Evolutionary conservation across 2,888 invertebrate species (phyloP).

Genomic region (Zygaena filipendulae): DNA sequence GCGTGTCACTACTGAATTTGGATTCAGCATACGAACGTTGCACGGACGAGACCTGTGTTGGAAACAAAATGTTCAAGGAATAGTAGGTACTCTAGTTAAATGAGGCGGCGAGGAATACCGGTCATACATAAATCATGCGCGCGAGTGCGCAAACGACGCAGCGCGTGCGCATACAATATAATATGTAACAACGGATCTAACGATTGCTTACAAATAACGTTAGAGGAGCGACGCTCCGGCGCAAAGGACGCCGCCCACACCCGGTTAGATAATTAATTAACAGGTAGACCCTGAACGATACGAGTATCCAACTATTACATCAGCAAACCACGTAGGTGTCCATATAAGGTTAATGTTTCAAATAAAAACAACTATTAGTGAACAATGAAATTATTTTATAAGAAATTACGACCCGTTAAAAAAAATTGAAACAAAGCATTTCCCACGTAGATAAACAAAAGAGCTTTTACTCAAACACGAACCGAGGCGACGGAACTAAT

Average conservation of each 20-base stretch:
- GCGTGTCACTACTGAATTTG: too few relatives aligned
- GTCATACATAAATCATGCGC: slow-evolving; percentile 58
- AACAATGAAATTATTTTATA: slow-evolving; percentile 4
- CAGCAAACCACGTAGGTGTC: slow-evolving; percentile 63
- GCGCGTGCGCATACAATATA: slow-evolving; percentile 44
- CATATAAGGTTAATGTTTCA: slow-evolving; percentile 64
- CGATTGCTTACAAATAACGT: slow-evolving; percentile 22
- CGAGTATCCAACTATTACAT: slow-evolving; percentile 44
- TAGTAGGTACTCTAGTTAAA: slow-evolving; percentile 61
- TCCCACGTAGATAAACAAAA: slow-evolving; percentile 40
- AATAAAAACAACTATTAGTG: slow-evolving; percentile 25
- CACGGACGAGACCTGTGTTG: slow-evolving; percentile 38
- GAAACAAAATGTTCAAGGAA: slow-evolving; percentile 55
- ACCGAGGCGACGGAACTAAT: slow-evolving; percentile 44
- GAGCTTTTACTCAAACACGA: too few relatives aligned
- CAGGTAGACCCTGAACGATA: slow-evolving; percentile 35
- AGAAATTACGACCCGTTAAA: slow-evolving; percentile 16
- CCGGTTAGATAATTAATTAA: slow-evolving; percentile 18
- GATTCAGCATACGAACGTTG: slow-evolving; percentile 45
- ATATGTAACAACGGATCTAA: slow-evolving; percentile 24
- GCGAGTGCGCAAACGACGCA: slow-evolving; percentile 27
- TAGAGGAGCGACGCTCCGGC: slow-evolving; percentile 1
- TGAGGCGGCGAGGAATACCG: slow-evolving; percentile 41
- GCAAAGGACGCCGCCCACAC: slow-evolving; percentile 57
- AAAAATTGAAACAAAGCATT: slow-evolving; percentile 24